Evolutionary conservation across 2,797 vertebrate genomes (phyloP).

Genomic region (Tadarida brasiliensis): DNA sequence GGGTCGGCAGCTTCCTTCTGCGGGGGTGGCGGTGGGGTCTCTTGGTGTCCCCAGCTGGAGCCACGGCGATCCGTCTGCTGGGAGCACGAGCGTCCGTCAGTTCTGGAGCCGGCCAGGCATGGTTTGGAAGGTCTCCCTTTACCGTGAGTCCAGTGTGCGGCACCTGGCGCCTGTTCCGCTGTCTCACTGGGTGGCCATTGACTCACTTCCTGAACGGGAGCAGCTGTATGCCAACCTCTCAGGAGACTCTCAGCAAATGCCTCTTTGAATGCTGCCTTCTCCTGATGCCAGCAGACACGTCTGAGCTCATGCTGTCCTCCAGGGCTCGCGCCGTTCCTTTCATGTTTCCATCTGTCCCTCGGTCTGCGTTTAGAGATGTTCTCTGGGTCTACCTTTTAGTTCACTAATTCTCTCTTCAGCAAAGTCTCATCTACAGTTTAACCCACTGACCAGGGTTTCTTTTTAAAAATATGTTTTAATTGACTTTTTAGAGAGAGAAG

Average conservation of each 20-base stretch:
- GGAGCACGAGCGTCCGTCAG: accelerated
- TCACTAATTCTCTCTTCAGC: neutral
- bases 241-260: neutral
- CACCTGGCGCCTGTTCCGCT: neutral
- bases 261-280: too few relatives aligned
- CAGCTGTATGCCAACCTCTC: neutral
- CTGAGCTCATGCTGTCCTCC: neutral
- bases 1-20: neutral
- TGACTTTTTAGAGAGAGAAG: too few relatives aligned
- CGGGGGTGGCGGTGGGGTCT: too few relatives aligned
- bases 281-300: neutral
- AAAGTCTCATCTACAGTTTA: neutral
- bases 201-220: too few relatives aligned
- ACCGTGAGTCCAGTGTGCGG: accelerated
- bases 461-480: too few relatives aligned
- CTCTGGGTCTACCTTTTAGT: neutral
- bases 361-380: neutral
- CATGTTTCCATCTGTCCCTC: too few relatives aligned
- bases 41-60: neutral
- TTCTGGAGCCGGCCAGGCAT: neutral
- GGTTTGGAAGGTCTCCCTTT: too few relatives aligned
- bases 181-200: too few relatives aligned
- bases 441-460: too few relatives aligned
- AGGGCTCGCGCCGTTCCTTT: accelerated
- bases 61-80: accelerated